These are phyloP conservation scores for Congeria kusceri DNA, from an alignment of 2,888 invertebrate species.

Conservation along the genomic window DNA sequence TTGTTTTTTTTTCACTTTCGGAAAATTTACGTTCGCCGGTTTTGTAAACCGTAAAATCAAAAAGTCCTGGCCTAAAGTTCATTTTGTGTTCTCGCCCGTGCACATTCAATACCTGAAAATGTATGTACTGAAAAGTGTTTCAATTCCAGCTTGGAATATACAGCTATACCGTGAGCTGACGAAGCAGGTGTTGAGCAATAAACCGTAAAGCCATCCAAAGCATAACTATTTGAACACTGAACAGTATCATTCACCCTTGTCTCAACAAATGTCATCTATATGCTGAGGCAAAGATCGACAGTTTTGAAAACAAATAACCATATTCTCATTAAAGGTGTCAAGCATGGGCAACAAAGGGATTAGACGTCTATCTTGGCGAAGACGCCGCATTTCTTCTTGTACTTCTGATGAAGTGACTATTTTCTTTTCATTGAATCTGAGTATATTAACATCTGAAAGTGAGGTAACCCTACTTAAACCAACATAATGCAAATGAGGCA, in stretches of 20 bases:
- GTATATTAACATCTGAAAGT: conserved; percentile 32
- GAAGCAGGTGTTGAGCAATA: conserved; percentile 11
- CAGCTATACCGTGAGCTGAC: conserved; percentile 38
- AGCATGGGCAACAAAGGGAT: conserved; percentile 9
- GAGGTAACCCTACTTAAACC: conserved; percentile 48
- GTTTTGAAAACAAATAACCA: conserved; percentile 42
- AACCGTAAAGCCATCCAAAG: conserved; percentile 22
- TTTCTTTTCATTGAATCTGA: conserved; percentile 37
- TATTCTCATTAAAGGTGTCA: background rate
- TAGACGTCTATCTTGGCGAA: conserved; percentile 7
- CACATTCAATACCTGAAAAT: conserved; percentile 15
- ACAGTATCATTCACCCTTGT: conserved; percentile 23
- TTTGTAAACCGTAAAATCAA: too few relatives aligned
- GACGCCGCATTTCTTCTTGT: conserved; percentile 41
- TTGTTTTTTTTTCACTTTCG: too few relatives aligned
- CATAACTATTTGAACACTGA: background rate
- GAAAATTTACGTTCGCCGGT: too few relatives aligned
- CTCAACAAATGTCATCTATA: conserved; percentile 49
- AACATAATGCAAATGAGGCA: conserved; percentile 54
- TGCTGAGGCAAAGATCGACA: conserved; percentile 42
- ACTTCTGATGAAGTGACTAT: conserved; percentile 27
- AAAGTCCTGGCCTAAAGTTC: too few relatives aligned
- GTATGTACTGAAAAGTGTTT: background rate
- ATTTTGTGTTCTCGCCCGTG: background rate
- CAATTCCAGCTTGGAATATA: conserved; percentile 17